These are phyloP conservation scores for Nematolebias whitei DNA, from an alignment of 2,113 vertebrate genomes.

Conservation along the genomic window DNA sequence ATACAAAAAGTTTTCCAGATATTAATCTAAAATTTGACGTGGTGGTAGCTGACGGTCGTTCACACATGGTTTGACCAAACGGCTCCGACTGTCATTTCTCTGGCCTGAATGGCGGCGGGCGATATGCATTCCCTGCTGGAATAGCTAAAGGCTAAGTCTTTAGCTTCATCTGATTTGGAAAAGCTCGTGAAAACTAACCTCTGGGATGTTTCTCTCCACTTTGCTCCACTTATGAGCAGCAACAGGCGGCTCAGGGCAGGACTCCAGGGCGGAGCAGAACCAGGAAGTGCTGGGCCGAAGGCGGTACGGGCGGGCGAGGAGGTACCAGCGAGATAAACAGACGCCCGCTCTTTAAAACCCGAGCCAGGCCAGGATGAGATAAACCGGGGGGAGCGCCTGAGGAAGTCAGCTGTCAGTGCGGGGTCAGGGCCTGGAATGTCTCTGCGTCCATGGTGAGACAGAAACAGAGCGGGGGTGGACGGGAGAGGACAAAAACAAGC, in stretches of 20 bases:
- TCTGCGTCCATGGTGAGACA: slow-evolving; percentile 55
- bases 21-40: too few species aligned
- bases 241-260: slow-evolving; percentile 66
- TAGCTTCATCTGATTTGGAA: slow-evolving; percentile 56
- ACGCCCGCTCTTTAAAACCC: slow-evolving; percentile 51
- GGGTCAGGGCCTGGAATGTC: slow-evolving; percentile 76
- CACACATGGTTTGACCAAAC: too few species aligned
- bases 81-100: too few species aligned
- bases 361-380: slow-evolving; percentile 61
- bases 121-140: too few species aligned
- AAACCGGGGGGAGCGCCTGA: slow-evolving; percentile 74
- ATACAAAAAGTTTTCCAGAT: too few species aligned
- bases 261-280: slow-evolving; percentile 50
- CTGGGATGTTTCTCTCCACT: slow-evolving; percentile 38
- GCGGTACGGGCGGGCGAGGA: slow-evolving; percentile 53
- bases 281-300: slow-evolving; percentile 49
- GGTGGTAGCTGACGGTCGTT: too few species aligned
- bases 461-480: slow-evolving; percentile 33
- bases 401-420: slow-evolving; percentile 82
- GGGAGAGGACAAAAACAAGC: slow-evolving; percentile 15
- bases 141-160: too few species aligned
- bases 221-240: slow-evolving; percentile 51
- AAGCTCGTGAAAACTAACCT: slow-evolving; percentile 67
- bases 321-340: slow-evolving; percentile 66
- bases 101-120: too few species aligned